These are phyloP conservation scores for Nannobrachium achirus DNA, from an alignment of 2,113 vertebrate genomes.

Conservation along the genomic window DNA sequence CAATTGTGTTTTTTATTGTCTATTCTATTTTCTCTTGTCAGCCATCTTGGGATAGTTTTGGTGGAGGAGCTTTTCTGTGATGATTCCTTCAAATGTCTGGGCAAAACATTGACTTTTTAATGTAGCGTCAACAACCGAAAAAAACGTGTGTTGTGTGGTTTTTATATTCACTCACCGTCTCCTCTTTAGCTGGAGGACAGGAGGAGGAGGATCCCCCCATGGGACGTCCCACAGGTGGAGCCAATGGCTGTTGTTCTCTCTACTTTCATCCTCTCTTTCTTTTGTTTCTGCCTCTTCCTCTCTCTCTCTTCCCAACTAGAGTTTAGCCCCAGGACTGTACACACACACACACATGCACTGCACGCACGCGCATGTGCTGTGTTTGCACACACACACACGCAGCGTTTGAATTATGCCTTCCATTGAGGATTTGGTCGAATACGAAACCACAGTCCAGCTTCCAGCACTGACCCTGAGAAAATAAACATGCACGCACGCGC, in stretches of 20 bases:
- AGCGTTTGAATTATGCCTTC: slow-evolving; percentile 38
- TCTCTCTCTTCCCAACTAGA: slow-evolving; percentile 27
- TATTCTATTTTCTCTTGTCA: slow-evolving; percentile 4
- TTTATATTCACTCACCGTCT: slow-evolving; percentile 26
- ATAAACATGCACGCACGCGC: slow-evolving; percentile 11
- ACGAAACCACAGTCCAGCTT: slow-evolving; percentile 25
- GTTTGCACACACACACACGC: slow-evolving; percentile 27
- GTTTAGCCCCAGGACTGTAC: slow-evolving; percentile 47
- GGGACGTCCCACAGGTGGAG: too few species aligned
- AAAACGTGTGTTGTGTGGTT: too few species aligned
- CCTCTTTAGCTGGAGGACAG: slow-evolving; percentile 5
- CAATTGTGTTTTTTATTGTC: neutral
- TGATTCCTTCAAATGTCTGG: too few species aligned
- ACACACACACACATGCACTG: slow-evolving; percentile 8
- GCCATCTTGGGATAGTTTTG: slow-evolving; percentile 42
- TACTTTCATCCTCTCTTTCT: neutral
- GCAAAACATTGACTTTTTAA: too few species aligned
- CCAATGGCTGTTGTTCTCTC: slow-evolving; percentile 16
- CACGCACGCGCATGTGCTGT: slow-evolving; percentile 15
- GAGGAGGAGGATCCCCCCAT: slow-evolving; percentile 5
- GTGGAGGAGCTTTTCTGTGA: neutral
- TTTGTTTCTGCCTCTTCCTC: neutral
- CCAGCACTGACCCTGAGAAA: neutral
- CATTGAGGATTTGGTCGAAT: slow-evolving; percentile 68
- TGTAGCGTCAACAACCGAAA: too few species aligned